Conservation (phyloP, 2,113 vertebrate species). For the Oncorhynchus clarkii region DNA sequence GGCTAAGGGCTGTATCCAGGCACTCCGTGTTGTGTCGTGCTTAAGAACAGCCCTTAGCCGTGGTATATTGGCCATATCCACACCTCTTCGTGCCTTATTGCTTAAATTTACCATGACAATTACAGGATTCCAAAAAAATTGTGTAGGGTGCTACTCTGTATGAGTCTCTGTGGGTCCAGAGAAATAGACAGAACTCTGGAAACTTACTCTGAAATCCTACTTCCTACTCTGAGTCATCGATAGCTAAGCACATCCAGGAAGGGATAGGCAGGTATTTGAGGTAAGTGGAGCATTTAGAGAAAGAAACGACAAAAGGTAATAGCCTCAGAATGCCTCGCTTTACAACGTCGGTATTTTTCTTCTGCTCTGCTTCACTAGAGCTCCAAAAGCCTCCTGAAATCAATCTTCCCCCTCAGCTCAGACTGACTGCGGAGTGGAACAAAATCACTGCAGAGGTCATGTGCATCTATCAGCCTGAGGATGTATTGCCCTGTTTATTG, state of each 20-base stretch:
- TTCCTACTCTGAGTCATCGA: background rate
- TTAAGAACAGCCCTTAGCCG: no score
- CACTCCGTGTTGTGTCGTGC: no score
- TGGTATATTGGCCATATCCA: no score
- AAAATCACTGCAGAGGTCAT: conserved; percentile 35
- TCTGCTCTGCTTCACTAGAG: conserved; percentile 36
- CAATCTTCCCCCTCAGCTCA: conserved; percentile 21
- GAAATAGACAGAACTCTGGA: background rate
- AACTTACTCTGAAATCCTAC: background rate
- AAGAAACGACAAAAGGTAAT: conserved; percentile 4
- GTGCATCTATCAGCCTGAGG: conserved; percentile 39
- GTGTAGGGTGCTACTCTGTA: background rate
- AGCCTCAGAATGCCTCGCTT: background rate
- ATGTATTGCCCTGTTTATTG: conserved; percentile 56
- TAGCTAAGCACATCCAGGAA: conserved; percentile 8
- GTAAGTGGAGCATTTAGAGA: conserved; percentile 11
- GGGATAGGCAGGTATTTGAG: background rate
- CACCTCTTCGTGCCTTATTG: no score
- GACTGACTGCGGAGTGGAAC: conserved; percentile 20
- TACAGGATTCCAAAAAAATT: background rate
- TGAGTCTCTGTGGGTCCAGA: background rate
- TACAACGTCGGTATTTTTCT: conserved; percentile 38
- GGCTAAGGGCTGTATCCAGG: no score
- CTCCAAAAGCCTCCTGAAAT: conserved; percentile 36
- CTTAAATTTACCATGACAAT: background rate